Evolutionary conservation across 2,797 vertebrate species (phyloP).

Genomic region (Hippocampus kuda): DNA sequence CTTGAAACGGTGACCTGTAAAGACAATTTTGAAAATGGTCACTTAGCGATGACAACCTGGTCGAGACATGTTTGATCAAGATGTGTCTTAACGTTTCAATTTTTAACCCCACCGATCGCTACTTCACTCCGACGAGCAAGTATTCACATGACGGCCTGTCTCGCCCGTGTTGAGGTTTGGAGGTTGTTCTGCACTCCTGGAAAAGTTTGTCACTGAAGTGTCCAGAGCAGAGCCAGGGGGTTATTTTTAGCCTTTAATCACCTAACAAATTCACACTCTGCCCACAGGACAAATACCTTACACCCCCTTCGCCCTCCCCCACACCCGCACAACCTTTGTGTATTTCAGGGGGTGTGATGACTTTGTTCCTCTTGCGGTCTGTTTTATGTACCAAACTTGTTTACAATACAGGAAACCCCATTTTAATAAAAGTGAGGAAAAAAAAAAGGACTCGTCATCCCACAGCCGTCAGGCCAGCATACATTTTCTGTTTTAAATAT

Average conservation of each 20-base stretch:
- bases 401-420: too few species aligned
- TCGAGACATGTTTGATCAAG: too few species aligned
- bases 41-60: too few species aligned
- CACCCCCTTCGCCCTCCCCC: slow-evolving; percentile 31
- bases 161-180: not conserved
- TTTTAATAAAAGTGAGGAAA: too few species aligned
- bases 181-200: not conserved
- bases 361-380: slow-evolving; percentile 24
- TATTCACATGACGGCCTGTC: not conserved
- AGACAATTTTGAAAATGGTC: too few species aligned
- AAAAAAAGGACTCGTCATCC: not conserved
- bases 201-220: slow-evolving; percentile 5
- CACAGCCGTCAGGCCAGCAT: not conserved
- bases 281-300: slow-evolving; percentile 63
- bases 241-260: slow-evolving; percentile 74
- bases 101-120: not conserved
- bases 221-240: slow-evolving; percentile 17
- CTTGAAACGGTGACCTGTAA: too few species aligned
- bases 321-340: slow-evolving; percentile 35
- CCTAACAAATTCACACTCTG: slow-evolving; percentile 66
- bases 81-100: too few species aligned
- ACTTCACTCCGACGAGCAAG: not conserved
- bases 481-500: not conserved
- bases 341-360: slow-evolving; percentile 62
- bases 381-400: not conserved